Base-by-base conservation (phyloP, 1,140 invertebrate genomes). In the Venustaconcha ellipsiformis region DNA sequence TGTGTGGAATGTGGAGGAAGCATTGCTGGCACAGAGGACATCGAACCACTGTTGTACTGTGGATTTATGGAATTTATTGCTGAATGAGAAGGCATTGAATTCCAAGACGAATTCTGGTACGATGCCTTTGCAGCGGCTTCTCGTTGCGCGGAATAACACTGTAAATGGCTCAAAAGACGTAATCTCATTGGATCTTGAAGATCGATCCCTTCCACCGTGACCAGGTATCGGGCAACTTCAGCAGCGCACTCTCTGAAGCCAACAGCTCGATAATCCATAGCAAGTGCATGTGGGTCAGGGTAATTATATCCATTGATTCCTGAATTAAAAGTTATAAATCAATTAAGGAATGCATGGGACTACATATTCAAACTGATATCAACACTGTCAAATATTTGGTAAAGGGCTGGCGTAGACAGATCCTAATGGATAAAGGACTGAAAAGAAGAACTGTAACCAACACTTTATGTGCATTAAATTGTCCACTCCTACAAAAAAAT, bases 191-290 rank as follows among this genome's bases (percentile, higher is more conserved):
- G 97, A 89, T 99, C 96, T 82, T 98, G 96, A 20, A 97, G 94
- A 89, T 98, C 97, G 85, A 99, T 92, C 48, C 97, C 97, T 90
- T 99, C 97, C 86, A 96, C 96, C 76, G 96, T 95, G 64, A 98
- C 96, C 57, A 99, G 91, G 90, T 99, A 93, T n/a, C 97, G 92
- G 0, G 96, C 95, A 0, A 98, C 96, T 91, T 99, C 97, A 0
- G 96, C 94, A 0, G 95, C 95, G 90, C 97, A 99, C 87, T 99
- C 97, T 23, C 97, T 92, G 92, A 98, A 99, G 0, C 97, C 97
- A 71, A 99, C 96, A 74, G 93, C 95, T 89, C 98, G 96, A 90
- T 98, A 98, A 88, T 99, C 97, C 94, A 98, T 96, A 4, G 97
- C 97, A 87, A 97, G 94, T 0, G 84, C 71, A 57, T 89, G 87